A percentile compares a stretch with the other conserved stretches of the same genome.
Evolutionary conservation across 2,888 invertebrate genomes (phyloP).

Genomic region (Drosophila rellima): DNA sequence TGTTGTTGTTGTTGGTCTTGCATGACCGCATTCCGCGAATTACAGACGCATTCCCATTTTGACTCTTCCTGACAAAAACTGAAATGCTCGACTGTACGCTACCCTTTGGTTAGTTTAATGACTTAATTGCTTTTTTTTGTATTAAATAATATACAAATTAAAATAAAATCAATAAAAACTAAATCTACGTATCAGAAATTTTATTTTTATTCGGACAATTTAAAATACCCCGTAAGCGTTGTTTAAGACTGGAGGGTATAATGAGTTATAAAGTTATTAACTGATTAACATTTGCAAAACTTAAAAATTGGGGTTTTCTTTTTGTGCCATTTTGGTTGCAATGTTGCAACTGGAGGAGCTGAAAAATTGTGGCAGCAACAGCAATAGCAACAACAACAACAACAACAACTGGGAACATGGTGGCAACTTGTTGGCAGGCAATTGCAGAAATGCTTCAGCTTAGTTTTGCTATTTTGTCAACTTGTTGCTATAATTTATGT

Average conservation of each 20-base stretch:
- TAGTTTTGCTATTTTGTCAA: slow-evolving; percentile 55
- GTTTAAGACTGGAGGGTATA: background rate
- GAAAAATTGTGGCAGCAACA: slow-evolving; percentile 22
- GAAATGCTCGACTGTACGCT: background rate
- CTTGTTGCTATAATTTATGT: slow-evolving; percentile 66
- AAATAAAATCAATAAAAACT: background rate
- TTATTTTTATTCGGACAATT: too few relatives aligned
- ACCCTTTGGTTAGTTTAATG: background rate
- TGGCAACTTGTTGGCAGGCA: slow-evolving; percentile 16
- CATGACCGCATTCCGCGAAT: slow-evolving; percentile 63
- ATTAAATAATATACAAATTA: background rate
- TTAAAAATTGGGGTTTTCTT: slow-evolving; percentile 1
- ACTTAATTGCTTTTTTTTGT: background rate
- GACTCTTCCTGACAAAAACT: background rate
- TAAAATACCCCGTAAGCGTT: background rate
- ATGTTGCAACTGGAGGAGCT: slow-evolving; percentile 21
- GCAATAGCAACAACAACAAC: slow-evolving; percentile 4
- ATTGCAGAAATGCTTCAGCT: slow-evolving; percentile 23
- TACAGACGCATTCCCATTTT: slow-evolving; percentile 29
- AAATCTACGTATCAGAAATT: background rate
- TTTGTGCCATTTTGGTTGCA: background rate
- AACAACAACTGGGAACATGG: slow-evolving; percentile 14
- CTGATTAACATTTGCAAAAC: slow-evolving; percentile 53
- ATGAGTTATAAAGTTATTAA: slow-evolving; percentile 58
- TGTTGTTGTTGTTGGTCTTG: slow-evolving; percentile 27